Percentiles rank a stretch among this genome's conserved stretches.
Evolutionary conservation across 1,140 invertebrate species (phyloP).

Genomic region (Tachypleus tridentatus): DNA sequence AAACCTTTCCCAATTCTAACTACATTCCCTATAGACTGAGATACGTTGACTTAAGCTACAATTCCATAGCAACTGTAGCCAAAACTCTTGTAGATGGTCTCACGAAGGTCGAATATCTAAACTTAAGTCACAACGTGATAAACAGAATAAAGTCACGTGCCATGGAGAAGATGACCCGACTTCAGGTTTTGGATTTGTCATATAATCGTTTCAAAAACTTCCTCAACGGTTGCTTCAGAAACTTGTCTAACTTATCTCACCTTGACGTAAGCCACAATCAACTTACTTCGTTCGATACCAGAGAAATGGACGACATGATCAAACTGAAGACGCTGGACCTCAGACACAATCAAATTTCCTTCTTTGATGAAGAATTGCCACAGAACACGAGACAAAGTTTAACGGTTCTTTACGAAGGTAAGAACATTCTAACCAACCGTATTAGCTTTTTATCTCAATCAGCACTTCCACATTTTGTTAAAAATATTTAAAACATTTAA

Average conservation of each 20-base stretch:
- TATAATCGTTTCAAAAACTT: constrained; percentile 58
- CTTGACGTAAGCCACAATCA: constrained; percentile 54
- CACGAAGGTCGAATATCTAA: constrained; percentile 53
- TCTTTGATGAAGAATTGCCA: constrained; percentile 49
- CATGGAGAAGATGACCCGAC: constrained; percentile 58
- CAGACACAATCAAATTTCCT: constrained; percentile 46
- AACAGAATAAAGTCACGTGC: constrained; percentile 65
- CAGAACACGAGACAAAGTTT: constrained; percentile 48
- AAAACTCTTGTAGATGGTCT: constrained; percentile 62
- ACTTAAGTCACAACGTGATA: constrained; percentile 68
- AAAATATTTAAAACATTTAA: neutral
- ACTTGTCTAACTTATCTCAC: constrained; percentile 52
- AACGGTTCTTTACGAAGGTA: constrained; percentile 39
- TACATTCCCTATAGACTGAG: constrained; percentile 72
- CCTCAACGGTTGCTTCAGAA: constrained; percentile 31
- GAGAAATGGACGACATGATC: constrained; percentile 37
- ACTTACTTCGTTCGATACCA: constrained; percentile 44
- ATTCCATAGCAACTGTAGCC: constrained; percentile 66
- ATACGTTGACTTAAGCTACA: constrained; percentile 66
- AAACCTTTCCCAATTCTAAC: constrained; percentile 69
- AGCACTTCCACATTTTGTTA: neutral
- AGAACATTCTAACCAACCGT: neutral
- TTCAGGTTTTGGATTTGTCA: constrained; percentile 60
- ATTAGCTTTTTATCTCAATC: neutral
- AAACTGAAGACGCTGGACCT: constrained; percentile 43